Evolutionary conservation across 2,888 invertebrate genomes (phyloP).

Genomic region (Cheilosia urbana): DNA sequence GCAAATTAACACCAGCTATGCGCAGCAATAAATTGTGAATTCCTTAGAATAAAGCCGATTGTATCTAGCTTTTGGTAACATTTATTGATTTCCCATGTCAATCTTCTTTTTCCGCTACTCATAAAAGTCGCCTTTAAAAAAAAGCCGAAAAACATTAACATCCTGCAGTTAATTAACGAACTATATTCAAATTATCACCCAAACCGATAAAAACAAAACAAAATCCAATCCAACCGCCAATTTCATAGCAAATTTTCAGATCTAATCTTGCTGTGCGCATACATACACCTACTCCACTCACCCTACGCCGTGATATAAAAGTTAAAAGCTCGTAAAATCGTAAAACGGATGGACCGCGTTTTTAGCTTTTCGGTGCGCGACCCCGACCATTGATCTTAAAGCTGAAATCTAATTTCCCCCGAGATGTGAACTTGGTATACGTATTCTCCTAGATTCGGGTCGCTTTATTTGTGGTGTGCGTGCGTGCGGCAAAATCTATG

Average conservation of each 20-base stretch:
- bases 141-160: slow-evolving; percentile 34
- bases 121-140: slow-evolving; percentile 48
- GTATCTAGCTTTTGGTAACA: slow-evolving; percentile 29
- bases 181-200: slow-evolving; percentile 58
- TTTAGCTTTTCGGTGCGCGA: slow-evolving; percentile 39
- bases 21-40: slow-evolving; percentile 34
- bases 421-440: neutral
- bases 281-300: neutral
- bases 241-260: slow-evolving; percentile 51
- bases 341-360: slow-evolving; percentile 60
- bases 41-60: slow-evolving; percentile 4
- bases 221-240: slow-evolving; percentile 55
- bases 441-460: slow-evolving; percentile 51
- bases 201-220: slow-evolving; percentile 1
- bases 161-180: slow-evolving; percentile 66
- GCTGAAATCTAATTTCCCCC: slow-evolving; percentile 54
- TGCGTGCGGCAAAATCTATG: slow-evolving; percentile 42
- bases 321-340: slow-evolving; percentile 66
- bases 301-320: slow-evolving; percentile 24
- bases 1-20: slow-evolving; percentile 18
- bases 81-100: slow-evolving; percentile 69
- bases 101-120: slow-evolving; percentile 38
- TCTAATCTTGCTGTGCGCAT: slow-evolving; percentile 30
- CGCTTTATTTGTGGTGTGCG: slow-evolving; percentile 14
- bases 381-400: slow-evolving; percentile 60